phyloP scores from a whole-genome alignment of 2,113 vertebrate species.

The Hemichromis elongatus region DNA sequence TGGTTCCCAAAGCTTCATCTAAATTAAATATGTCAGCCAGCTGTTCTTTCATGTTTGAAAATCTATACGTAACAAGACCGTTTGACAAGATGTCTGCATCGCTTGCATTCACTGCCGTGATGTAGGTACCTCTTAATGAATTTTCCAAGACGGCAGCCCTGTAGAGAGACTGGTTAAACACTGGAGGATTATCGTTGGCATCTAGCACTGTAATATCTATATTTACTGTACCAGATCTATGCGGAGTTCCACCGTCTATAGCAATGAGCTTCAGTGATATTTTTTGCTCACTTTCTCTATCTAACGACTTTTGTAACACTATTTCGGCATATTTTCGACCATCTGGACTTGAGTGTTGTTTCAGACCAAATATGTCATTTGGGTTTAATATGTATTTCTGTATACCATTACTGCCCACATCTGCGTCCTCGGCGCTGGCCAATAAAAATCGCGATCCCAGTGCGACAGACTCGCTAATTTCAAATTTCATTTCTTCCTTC shows the following conservation, averaged over 20 bases:
- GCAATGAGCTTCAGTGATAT: conserved; percentile 17
- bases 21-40: conserved; percentile 51
- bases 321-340: conserved; percentile 48
- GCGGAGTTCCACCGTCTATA: conserved; percentile 43
- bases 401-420: conserved; percentile 43
- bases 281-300: conserved; percentile 62
- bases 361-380: conserved; percentile 8
- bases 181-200: conserved; percentile 32
- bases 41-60: conserved; percentile 40
- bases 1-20: conserved; percentile 58
- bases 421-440: conserved; percentile 33
- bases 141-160: conserved; percentile 27
- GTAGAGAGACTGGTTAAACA: conserved; percentile 38
- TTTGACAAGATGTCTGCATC: conserved; percentile 51
- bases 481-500: conserved; percentile 10
- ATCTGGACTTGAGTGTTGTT: conserved; percentile 29
- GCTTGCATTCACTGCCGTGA: conserved; percentile 39
- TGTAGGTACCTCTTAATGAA: not conserved
- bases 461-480: conserved; percentile 50
- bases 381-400: conserved; percentile 42
- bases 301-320: conserved; percentile 36
- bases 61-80: conserved; percentile 66
- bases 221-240: conserved; percentile 56
- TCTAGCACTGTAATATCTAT: conserved; percentile 47
- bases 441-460: conserved; percentile 44